phyloP scores from a whole-genome alignment of 2,113 vertebrate species.

The Catharus fuscescens region DNA sequence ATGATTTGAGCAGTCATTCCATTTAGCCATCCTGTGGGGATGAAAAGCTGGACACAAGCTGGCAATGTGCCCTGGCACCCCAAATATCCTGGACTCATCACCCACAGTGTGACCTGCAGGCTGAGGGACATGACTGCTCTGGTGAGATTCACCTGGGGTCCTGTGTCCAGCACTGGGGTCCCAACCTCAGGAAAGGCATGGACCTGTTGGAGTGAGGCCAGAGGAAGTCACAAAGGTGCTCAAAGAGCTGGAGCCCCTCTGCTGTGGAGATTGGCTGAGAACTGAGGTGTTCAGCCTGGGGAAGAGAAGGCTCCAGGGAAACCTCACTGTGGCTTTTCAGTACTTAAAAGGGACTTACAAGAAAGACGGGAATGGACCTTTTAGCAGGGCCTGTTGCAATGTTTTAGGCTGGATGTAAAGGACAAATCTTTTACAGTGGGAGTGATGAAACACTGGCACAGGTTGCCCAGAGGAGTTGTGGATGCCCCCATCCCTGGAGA shows the following conservation, averaged over 20 bases:
- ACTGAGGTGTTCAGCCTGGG: neutral
- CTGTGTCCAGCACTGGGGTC: neutral
- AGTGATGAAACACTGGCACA: neutral
- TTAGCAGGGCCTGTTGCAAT: neutral
- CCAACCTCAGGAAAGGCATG: too few relatives aligned
- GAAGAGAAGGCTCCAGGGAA: neutral
- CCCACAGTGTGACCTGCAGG: neutral
- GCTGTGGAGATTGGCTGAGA: neutral
- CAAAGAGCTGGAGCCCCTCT: neutral
- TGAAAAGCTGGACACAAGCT: neutral
- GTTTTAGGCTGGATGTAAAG: neutral
- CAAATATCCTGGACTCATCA: neutral
- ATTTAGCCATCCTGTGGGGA: neutral
- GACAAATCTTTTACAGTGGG: neutral
- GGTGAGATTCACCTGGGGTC: neutral
- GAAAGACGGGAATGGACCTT: neutral
- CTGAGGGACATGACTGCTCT: fast-evolving
- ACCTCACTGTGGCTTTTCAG: neutral
- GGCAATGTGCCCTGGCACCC: neutral
- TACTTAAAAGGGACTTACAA: neutral
- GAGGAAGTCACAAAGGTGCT: neutral
- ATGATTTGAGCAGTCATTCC: neutral
- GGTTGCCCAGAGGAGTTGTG: neutral
- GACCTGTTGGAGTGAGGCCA: neutral
- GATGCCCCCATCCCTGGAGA: neutral